Conservation (phyloP, 2,113 vertebrate genomes). For the Typhlomys cinereus region DNA sequence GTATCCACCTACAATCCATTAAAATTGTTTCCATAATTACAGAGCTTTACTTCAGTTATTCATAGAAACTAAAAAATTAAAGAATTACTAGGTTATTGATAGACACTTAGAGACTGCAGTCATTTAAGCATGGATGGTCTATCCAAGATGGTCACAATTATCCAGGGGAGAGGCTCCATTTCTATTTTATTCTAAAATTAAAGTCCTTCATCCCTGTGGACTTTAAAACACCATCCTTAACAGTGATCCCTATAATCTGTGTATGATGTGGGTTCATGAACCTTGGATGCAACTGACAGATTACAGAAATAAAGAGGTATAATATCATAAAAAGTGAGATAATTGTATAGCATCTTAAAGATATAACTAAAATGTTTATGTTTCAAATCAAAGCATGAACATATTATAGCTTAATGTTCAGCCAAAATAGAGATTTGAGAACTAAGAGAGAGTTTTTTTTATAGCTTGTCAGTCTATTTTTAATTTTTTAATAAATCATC, state of each 20-base stretch:
- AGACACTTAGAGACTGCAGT: conserved; percentile 26
- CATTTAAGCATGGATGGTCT: conserved; percentile 49
- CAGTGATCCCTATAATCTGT: conserved; percentile 68
- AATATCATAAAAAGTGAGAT: conserved; percentile 79
- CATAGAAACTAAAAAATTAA: conserved; percentile 38
- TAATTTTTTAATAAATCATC: conserved; percentile 78
- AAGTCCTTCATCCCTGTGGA: conserved; percentile 71
- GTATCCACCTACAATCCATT: not conserved
- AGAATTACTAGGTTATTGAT: conserved; percentile 51
- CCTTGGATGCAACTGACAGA: conserved; percentile 73
- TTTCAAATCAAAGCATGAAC: conserved; percentile 81
- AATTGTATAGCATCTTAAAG: conserved; percentile 79
- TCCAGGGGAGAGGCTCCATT: conserved; percentile 36
- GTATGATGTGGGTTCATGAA: conserved; percentile 61
- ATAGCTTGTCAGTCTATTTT: conserved; percentile 75
- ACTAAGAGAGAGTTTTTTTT: conserved; percentile 49
- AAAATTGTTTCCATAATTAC: conserved; percentile 59
- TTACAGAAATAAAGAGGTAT: conserved; percentile 81
- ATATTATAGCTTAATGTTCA: conserved; percentile 78
- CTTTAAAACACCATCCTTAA: conserved; percentile 72
- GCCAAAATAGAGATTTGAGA: conserved; percentile 81
- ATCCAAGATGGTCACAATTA: conserved; percentile 24
- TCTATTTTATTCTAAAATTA: conserved; percentile 49
- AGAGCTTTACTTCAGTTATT: conserved; percentile 4
- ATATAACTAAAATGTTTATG: conserved; percentile 77